Base-by-base conservation (phyloP, 1,140 invertebrate species). In the Lethrus apterus region DNA sequence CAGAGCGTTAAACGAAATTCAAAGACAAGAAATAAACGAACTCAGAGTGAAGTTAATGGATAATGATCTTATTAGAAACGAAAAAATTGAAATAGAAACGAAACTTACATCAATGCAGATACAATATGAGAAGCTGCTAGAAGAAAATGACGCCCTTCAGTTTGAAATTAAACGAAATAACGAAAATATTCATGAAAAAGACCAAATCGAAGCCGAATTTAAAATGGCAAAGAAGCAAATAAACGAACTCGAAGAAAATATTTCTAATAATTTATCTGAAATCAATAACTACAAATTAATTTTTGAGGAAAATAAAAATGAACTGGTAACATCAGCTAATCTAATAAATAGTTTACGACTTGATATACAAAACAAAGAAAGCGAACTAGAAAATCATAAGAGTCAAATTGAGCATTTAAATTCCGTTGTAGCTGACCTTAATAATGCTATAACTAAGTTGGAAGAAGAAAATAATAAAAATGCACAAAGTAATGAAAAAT, bases 101-200 rank as follows among this genome's bases (percentile, higher is more conserved):
- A 24, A 48, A 35, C 14, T 48, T 17, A 35, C 18, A 9, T 26
- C 30, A 4, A 19, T 48, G 17, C 20, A 48, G 43, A n/a, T 21
- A 10, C 30, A 59, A 54, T 56, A 56, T 50, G 53, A 61, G 38
- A 23, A 43, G 14, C 20, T 58, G 23, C 11, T 51, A 33, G 26
- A 45, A 36, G 53, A 62, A 50, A 59, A 57, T 36, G 47, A 60
- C 24, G 36, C 40, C n/a, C 34, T 74, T 26, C 64, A 69, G 38
- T 60, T 65, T 48, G 70, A 71, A 58, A 62, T 74, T 30, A 73
- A 71, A 58, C 67, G 72, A 56, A 56, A 69, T 15, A 57, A 63
- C 13, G 68, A 71, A 51, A 66, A 66, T 38, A 63, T 70, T 3
- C 69, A 72, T 43, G 70, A 73, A 68, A 70, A 73, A 21, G 67